phyloP scores from a whole-genome alignment of 1,140 invertebrate species.

The Brachionus asplanchnoidis region DNA sequence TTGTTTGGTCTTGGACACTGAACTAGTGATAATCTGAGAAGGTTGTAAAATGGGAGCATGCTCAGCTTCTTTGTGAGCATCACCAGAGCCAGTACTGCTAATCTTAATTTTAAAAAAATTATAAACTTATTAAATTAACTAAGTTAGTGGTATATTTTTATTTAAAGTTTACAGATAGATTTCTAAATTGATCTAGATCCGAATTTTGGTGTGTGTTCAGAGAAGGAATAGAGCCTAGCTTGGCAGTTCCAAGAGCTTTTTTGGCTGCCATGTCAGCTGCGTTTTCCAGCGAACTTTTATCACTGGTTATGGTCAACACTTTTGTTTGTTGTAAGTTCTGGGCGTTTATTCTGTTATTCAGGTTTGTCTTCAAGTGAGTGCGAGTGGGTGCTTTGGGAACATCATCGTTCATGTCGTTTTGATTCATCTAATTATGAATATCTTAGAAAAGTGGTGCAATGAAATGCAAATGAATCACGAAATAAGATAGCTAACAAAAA shows the following conservation, averaged over 20 bases:
- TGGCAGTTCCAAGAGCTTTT: not conserved
- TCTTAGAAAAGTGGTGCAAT: not conserved
- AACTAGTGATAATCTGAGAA: not conserved
- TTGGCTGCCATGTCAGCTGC: not conserved
- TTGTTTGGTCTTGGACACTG: not conserved
- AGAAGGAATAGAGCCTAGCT: conserved; percentile 14
- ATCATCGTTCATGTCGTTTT: not conserved
- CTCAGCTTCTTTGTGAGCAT: not conserved
- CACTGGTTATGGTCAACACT: not conserved
- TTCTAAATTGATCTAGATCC: not conserved
- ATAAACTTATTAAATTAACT: too few relatives aligned
- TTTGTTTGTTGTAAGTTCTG: not conserved
- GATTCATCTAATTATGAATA: not conserved
- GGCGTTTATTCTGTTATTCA: conserved; percentile 13
- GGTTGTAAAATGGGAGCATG: not conserved
- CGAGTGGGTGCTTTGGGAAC: not conserved
- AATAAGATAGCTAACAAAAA: not conserved
- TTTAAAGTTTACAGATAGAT: not conserved
- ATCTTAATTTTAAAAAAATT: not conserved
- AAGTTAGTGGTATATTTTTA: not conserved
- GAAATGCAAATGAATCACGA: not conserved
- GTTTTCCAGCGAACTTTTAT: not conserved
- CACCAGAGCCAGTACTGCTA: not conserved
- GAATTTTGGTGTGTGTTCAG: not conserved
- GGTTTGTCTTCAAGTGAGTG: conserved; percentile 2